Base-by-base conservation (phyloP, 2,888 invertebrate species). In the Coremacera marginata region DNA sequence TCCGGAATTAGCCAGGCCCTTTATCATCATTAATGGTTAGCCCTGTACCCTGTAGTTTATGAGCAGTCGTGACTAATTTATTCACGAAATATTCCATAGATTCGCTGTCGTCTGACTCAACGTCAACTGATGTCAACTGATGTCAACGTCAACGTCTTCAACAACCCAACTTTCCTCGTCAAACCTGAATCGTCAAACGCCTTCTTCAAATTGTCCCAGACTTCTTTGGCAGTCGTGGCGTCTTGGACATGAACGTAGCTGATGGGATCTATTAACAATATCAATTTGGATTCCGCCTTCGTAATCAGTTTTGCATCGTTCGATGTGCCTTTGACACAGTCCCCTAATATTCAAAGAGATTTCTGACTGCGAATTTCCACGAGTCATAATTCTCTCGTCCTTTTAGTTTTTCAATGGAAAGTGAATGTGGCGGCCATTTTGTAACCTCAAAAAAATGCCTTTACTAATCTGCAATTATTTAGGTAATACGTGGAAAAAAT, bases 1-100 rank as follows among this genome's bases (percentile, higher is more conserved):
- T 0, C 77, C 77, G 3, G 73, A 80, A 52, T 77, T 80, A 60
- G 77, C 76, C 5, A 80, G 70, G 8, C 80, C 78, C 78, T 77
- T 80, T 16, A 78, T 78, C 78, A 77, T 80, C 78, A 16, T 49
- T 65, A 1, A 79, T 76, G 5, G 63, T 51, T 74, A 79, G 68
- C 2, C 70, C 73, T 63, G 71, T 62, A 51, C 74, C 63, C 7
- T 65, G 27, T 22, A 77, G 9, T 22, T 74, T 75, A 14, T 79
- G 77, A 44, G 78, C 75, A 44, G 31, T 22, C 55, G 68, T 34
- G 60, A 65, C 52, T 67, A 57, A 68, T 75, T 78, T 25, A 25
- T 27, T 27, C 22, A 62, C 27, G 27, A 62, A 62, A 27, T 62
- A 31, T 62, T 62, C 62, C 27, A 62, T 62, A 11, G 62, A 22